Evolutionary conservation across 1,140 invertebrate species (phyloP).

Genomic region (Amyelois transitella): DNA sequence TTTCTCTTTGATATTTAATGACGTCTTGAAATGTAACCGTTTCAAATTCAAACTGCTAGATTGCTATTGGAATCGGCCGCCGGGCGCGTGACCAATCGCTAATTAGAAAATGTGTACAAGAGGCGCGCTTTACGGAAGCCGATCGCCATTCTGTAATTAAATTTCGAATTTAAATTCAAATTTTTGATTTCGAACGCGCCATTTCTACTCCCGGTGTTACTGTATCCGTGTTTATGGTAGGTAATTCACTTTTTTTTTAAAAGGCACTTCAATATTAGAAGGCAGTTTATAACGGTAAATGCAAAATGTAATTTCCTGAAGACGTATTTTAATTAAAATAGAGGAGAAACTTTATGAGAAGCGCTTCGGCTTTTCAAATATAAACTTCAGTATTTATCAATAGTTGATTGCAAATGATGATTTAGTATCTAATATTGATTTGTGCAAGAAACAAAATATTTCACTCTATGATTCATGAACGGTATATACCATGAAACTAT

Average conservation of each 20-base stretch:
- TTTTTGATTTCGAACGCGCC: constrained; percentile 65
- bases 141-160: constrained; percentile 66
- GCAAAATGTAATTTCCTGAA: neutral
- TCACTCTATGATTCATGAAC: too few relatives aligned
- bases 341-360: constrained; percentile 1
- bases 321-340: neutral
- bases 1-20: neutral
- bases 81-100: constrained; percentile 70
- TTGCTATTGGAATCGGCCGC: constrained; percentile 61
- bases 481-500: too few relatives aligned
- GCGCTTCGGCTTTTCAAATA: neutral
- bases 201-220: constrained; percentile 70
- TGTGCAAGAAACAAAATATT: too few relatives aligned
- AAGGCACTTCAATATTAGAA: neutral
- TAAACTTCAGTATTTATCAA: neutral
- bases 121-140: constrained; percentile 67
- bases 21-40: constrained; percentile 39
- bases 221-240: constrained; percentile 48
- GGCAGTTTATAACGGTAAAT: constrained; percentile 15
- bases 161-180: constrained; percentile 62
- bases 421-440: too few relatives aligned
- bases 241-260: constrained; percentile 19
- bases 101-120: constrained; percentile 68
- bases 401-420: neutral
- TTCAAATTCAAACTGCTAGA: constrained; percentile 68